phyloP scores from a whole-genome alignment of 2,888 invertebrate species.

The Sminthurides aquaticus region DNA sequence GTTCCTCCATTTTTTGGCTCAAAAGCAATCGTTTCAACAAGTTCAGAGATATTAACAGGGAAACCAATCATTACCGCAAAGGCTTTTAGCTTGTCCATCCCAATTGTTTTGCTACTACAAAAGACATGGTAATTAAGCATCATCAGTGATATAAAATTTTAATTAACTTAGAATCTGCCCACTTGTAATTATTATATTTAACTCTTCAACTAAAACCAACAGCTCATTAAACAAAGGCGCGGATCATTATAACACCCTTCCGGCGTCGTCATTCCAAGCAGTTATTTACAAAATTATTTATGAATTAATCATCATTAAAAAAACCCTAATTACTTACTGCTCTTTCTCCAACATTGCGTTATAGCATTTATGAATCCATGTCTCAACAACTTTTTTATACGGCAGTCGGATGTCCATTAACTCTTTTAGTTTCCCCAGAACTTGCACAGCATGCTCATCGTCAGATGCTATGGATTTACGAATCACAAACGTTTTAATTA shows the following conservation, averaged over 20 bases:
- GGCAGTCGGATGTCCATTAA: not conserved
- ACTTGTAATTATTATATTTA: not conserved
- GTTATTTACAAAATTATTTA: too few relatives aligned
- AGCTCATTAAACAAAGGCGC: too few relatives aligned
- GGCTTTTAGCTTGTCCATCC: conserved; percentile 9
- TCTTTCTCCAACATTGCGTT: not conserved
- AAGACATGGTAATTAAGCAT: not conserved
- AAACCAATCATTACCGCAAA: conserved; percentile 8
- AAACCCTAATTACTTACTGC: not conserved
- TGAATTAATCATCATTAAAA: not conserved
- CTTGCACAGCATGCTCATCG: not conserved
- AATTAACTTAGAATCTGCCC: not conserved
- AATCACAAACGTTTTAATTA: too few relatives aligned
- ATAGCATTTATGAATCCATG: not conserved
- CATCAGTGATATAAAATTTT: not conserved
- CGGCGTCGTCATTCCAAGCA: too few relatives aligned
- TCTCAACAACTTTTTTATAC: not conserved
- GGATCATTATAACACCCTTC: too few relatives aligned
- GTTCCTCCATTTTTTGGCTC: too few relatives aligned
- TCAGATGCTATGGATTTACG: not conserved
- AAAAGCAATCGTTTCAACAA: not conserved
- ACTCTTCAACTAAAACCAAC: not conserved
- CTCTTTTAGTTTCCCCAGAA: not conserved
- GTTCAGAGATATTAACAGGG: not conserved
- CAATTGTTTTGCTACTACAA: not conserved